Conservation (phyloP, 2,797 vertebrate species). For the Buceros bicornis region DNA sequence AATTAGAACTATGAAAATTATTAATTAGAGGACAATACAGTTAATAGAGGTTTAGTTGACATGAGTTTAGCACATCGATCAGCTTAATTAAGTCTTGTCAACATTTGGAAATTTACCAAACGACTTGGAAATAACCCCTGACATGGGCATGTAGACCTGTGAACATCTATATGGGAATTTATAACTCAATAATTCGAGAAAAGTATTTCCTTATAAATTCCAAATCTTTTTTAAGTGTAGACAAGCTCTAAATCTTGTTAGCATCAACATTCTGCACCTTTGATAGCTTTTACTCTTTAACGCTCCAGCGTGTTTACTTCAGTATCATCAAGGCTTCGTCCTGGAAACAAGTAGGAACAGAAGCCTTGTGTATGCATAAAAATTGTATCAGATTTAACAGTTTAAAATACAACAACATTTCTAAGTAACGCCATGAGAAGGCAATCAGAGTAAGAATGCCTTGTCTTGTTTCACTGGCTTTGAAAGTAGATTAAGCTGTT, state of each 20-base stretch:
- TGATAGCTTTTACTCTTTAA: neutral
- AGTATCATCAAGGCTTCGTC: neutral
- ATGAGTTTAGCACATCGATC: conserved; percentile 2
- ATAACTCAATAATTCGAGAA: neutral
- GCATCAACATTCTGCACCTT: neutral
- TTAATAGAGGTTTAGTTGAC: conserved; percentile 17
- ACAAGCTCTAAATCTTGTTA: neutral
- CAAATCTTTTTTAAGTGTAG: neutral
- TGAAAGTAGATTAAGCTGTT: conserved; percentile 26
- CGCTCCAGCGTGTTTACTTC: neutral
- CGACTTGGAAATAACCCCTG: neutral
- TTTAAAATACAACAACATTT: neutral
- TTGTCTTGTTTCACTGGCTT: conserved; percentile 1
- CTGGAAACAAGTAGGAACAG: neutral
- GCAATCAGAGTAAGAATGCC: neutral
- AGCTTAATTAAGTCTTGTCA: conserved; percentile 8
- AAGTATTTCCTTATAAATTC: neutral
- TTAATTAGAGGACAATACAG: conserved; percentile 40
- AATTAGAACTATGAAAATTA: conserved; percentile 35
- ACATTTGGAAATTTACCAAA: conserved; percentile 3
- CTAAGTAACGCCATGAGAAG: neutral
- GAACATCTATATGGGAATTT: neutral
- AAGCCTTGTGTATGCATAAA: neutral
- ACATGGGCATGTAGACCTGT: neutral
- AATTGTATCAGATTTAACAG: neutral